Percentiles rank a stretch among this genome's conserved stretches.
Conservation (phyloP, 2,888 invertebrate genomes). For the Lathronympha strigana region DNA sequence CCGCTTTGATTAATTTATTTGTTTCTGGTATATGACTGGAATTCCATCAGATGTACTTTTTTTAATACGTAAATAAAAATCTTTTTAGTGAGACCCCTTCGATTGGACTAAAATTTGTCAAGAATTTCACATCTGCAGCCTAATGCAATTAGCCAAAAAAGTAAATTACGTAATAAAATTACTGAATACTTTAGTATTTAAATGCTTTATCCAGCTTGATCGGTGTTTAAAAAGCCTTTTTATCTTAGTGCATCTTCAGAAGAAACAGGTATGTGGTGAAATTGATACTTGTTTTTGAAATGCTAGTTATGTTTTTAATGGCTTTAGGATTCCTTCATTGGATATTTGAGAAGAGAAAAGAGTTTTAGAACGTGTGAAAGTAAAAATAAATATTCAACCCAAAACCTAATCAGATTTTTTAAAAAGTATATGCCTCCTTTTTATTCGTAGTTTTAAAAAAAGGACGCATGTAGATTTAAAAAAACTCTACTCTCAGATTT, state of each 20-base stretch:
- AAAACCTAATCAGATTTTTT: no score
- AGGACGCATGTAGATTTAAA: no score
- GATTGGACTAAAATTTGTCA: conserved; percentile 37
- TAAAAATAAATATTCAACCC: no score
- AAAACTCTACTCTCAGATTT: no score
- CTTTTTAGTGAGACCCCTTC: not conserved
- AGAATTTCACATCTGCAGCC: conserved; percentile 58
- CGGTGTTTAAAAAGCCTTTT: not conserved
- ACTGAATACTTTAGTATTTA: conserved; percentile 36
- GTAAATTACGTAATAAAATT: conserved; percentile 47
- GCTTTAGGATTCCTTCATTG: not conserved
- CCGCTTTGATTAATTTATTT: no score
- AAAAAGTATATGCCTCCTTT: no score
- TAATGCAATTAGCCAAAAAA: conserved; percentile 38
- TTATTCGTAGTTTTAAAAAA: no score
- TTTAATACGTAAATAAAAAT: not conserved
- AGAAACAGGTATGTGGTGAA: not conserved
- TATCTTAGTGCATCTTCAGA: not conserved
- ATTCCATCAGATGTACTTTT: not conserved
- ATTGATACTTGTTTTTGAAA: not conserved
- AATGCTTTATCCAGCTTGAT: conserved; percentile 8
- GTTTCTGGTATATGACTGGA: no score
- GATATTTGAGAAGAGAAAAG: no score
- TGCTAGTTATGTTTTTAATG: not conserved
- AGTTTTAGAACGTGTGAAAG: no score